Evolutionary conservation across 1,140 invertebrate genomes (phyloP).

Genomic region (Drosophila carrolli): DNA sequence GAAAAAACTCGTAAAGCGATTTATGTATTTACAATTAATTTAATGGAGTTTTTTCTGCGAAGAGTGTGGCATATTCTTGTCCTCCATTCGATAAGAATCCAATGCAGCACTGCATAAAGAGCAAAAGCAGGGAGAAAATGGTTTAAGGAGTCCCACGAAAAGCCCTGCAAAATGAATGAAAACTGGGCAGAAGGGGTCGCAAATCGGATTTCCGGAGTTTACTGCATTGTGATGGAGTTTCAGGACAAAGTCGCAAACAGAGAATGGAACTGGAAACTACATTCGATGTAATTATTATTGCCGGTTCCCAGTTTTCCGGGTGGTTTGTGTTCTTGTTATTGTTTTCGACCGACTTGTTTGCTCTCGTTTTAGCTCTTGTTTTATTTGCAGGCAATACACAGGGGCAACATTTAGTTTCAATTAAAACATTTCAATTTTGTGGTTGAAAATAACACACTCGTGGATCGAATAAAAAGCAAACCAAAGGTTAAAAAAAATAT

Average conservation of each 20-base stretch:
- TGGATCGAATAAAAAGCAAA: slow-evolving; percentile 39
- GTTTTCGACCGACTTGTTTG: slow-evolving; percentile 39
- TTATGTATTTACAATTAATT: slow-evolving; percentile 32
- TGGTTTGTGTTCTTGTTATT: slow-evolving; percentile 41
- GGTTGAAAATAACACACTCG: slow-evolving; percentile 49
- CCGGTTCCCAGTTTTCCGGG: slow-evolving; percentile 31
- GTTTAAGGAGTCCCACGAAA: slow-evolving; percentile 11
- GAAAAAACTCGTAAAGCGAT: slow-evolving; percentile 40
- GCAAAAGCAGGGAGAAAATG: neutral
- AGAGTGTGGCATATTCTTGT: neutral
- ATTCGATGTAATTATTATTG: slow-evolving; percentile 52
- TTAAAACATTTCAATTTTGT: slow-evolving; percentile 78
- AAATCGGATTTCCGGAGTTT: slow-evolving; percentile 51
- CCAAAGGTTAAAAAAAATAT: slow-evolving; percentile 23
- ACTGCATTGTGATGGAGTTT: slow-evolving; percentile 47
- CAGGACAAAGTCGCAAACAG: slow-evolving; percentile 37
- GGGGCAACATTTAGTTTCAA: slow-evolving; percentile 77
- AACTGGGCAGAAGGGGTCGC: slow-evolving; percentile 9
- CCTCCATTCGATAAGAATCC: slow-evolving; percentile 14
- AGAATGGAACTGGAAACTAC: slow-evolving; percentile 7
- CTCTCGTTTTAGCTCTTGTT: slow-evolving; percentile 47
- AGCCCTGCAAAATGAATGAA: slow-evolving; percentile 12
- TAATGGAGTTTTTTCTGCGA: slow-evolving; percentile 4
- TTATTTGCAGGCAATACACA: slow-evolving; percentile 72
- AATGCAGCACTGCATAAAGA: slow-evolving; percentile 30